Evolutionary conservation across 1,140 invertebrate species (phyloP), one percentile per base, ranked within the genome.

Genomic region (Sycophila sp.): DNA sequence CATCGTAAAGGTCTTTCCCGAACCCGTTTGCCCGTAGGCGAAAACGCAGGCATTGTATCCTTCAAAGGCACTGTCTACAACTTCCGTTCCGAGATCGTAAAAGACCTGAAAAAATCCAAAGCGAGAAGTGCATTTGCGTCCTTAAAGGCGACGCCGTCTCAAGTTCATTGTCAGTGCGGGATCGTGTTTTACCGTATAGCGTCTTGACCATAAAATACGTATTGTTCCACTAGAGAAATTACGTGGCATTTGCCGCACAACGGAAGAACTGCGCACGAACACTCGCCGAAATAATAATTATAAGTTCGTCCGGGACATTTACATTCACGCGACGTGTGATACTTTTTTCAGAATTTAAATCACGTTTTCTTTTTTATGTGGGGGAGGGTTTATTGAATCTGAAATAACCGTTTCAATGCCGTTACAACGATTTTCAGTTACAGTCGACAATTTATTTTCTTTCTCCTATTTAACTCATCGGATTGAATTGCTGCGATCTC

Each of bases 31-130:
- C 49, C 94, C 95, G 81, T 96, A 95, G 60, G 96, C 97, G 88
- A 99, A 98, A 72, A 98, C 96, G 86, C 96, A 99, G 64, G 95
- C 96, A 89, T 99, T 99, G 88, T 98, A 98, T 38, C 96, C 97
- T 87, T 96, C 90, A 86, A 98, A 98, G 56, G 96, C 96, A 88
- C 95, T 95, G 84, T 97, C 93, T 75, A 97, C 92, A 36, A 97
- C 94, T 87, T 96, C 95, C 78, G 91, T 91, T 60, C 96, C 96
- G 60, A 97, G 88, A 88, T 95, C 93, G 49, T 91, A 88, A 87
- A 95, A 97, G 62, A 96, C 93, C 90, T 93, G 80, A 38, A 87
- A 86, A 69, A 56, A 56, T 56, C 6, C 17, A 19, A 47, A 47
- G 19, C 17, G 24, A 17, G 24, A 22, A 47, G 24, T 47, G 24